phyloP scores from a whole-genome alignment of 2,888 invertebrate species.

The Embidobia sp. region DNA sequence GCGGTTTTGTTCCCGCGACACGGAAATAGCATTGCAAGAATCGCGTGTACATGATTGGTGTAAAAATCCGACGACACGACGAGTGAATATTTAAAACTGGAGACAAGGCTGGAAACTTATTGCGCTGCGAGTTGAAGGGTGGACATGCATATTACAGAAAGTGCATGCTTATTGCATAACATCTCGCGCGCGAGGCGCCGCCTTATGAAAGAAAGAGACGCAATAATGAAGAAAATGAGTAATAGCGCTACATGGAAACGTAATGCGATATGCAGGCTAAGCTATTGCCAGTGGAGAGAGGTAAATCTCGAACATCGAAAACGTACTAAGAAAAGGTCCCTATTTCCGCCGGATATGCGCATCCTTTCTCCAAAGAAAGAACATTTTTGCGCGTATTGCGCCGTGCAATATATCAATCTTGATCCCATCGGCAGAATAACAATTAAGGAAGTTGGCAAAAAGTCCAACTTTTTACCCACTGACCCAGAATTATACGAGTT shows the following conservation, averaged over 20 bases:
- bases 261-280: constrained; percentile 62
- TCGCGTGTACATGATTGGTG: constrained; percentile 3
- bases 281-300: constrained; percentile 38
- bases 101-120: constrained; percentile 49
- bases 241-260: constrained; percentile 66
- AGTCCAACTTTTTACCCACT: constrained; percentile 32
- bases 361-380: constrained; percentile 67
- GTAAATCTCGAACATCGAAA: constrained; percentile 50
- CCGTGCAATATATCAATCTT: constrained; percentile 39
- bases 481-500: constrained; percentile 26
- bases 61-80: not conserved
- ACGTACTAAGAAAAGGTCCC: constrained; percentile 63
- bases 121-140: constrained; percentile 38
- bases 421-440: constrained; percentile 24
- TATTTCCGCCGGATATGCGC: constrained; percentile 70
- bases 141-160: constrained; percentile 69
- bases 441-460: constrained; percentile 23
- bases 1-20: too few relatives aligned
- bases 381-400: constrained; percentile 43
- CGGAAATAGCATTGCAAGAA: constrained; percentile 10
- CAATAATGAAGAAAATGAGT: constrained; percentile 64
- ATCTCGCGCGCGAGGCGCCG: constrained; percentile 66
- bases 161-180: constrained; percentile 70
- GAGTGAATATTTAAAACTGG: constrained; percentile 32
- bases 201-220: constrained; percentile 46